Percentiles rank a stretch among this genome's conserved stretches.
phyloP scores from a whole-genome alignment of 2,113 vertebrate genomes.

The Mirza zaza region DNA sequence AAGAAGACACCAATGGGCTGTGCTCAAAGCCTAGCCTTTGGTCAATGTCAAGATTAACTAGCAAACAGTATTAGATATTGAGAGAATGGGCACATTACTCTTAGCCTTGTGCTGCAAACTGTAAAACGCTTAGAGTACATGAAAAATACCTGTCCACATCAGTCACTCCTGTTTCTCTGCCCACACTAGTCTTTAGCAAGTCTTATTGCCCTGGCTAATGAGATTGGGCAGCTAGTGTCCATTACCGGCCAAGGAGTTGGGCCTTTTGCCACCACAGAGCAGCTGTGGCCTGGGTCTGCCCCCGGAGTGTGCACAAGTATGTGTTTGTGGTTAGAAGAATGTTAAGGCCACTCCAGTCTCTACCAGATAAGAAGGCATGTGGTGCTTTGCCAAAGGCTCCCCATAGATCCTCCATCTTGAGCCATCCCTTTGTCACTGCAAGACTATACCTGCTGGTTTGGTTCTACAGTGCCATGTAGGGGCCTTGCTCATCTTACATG shows the following conservation, averaged over 20 bases:
- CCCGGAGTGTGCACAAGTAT: not conserved
- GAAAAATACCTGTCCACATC: not conserved
- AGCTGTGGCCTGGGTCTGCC: not conserved
- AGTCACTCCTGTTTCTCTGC: not conserved
- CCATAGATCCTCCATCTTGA: not conserved
- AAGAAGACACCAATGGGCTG: not conserved
- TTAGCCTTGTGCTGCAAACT: not conserved
- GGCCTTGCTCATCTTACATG: slow-evolving; percentile 36
- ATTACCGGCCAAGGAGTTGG: not conserved
- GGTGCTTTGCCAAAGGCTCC: not conserved
- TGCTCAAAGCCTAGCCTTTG: not conserved
- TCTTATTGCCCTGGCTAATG: not conserved
- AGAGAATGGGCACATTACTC: not conserved
- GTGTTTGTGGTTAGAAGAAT: not conserved
- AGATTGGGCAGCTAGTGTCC: not conserved
- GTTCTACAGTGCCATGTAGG: not conserved
- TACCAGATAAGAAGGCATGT: not conserved
- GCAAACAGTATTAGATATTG: not conserved
- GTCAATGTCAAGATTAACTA: not conserved
- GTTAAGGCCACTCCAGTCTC: not conserved
- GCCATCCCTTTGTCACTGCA: not conserved
- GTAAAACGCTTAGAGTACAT: not conserved
- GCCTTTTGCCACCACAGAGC: not conserved
- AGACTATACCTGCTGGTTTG: slow-evolving; percentile 50
- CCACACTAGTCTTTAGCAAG: not conserved